Base-by-base conservation (phyloP, 1,140 invertebrate genomes). In the Anthonomus grandis region DNA sequence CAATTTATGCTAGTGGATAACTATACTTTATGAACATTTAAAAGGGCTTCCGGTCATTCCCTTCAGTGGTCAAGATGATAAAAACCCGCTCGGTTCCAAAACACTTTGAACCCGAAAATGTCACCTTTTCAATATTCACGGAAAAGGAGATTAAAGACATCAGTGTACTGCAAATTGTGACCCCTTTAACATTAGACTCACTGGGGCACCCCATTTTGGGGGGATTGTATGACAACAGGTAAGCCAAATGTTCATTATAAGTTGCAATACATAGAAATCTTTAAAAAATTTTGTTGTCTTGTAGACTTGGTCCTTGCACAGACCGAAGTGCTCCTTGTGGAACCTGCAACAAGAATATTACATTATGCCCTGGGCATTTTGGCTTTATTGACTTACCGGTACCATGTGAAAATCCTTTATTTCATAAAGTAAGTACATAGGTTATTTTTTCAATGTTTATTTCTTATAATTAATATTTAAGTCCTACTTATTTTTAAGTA, bases 321-420 rank as follows among this genome's bases (percentile, higher is more conserved):
- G 79, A 81, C 2, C 76, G 75, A 57, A 77, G 80, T 68, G 86
- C 91, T 53, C 75, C 81, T 5, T 98, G 96, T 76, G 74, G 74
- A 9, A 97, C 94, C 12, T 98, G 96, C 75, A 79, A 81, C 4
- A 80, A 86, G 54, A 80, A 75, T 57, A 67, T 79, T n/a, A 63
- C 76, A 9, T 76, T 83, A 53, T 99, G 96, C 75, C 83, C 86
- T 1, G 96, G 97, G 3, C 97, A 99, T 76, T 88, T 95, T 77
- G 96, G 96, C 0, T 91, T 97, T 68, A 96, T 99, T 57, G 86
- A 88, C 55, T 75, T 99, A n/a, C 90, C 93, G 2, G 73, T 97
- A 3, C 84, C 91, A 5, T 87, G 95, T 1, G 86, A 93, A 36
- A 98, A 98, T 82, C 95, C 96, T 3, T 64, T 98, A 23, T 93